Base-by-base conservation (phyloP, 2,888 invertebrate genomes). In the Hirtodrosophila confusa region DNA sequence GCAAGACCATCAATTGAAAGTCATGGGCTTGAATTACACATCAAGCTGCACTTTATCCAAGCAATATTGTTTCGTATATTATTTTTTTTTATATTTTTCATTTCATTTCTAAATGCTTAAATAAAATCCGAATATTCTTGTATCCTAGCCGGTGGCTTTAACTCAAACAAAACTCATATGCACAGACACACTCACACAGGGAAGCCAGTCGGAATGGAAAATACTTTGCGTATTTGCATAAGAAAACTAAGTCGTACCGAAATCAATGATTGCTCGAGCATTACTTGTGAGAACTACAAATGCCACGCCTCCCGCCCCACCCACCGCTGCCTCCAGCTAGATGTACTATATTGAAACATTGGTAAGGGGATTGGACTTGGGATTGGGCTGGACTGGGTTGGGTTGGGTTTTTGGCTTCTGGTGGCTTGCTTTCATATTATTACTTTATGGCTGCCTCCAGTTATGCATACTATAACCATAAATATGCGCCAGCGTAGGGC, bases 381-480 rank as follows among this genome's bases (percentile, higher is more conserved):
- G 17, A 27, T 11, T 3, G 11, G 53, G 27, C 6, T 27, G 31
- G n/a, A 29, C 11, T 40, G 50, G 49, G 50, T 10, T 12, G 29
- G 37, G n/a, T 29, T 33, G 33, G 35, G 17, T n/a, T 10, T 37
- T 10, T 37, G 66, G 49, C 7, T 55, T 43, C 23, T 47, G 35
- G 24, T 55, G 55, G 53, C 37, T 57, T 31, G 72, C 70, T 80
- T 78, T 82, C 85, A 72, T 84, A 84, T 87, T 83, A 83, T 83
- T 83, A 87, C 87, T 83, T 83, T 83, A 83, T 83, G 87, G 87
- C 75, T 78, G 82, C 82, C 82, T 83, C 87, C 85, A 83, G 82
- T 83, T 83, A 83, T 83, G 87, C 82, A 83, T 83, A 85, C 87
- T 87, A 83, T 83, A 82, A 82, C 82, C 87, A 82, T 82, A 82